Evolutionary conservation across 2,888 invertebrate species (phyloP).

Genomic region (Stenodema calcarata): DNA sequence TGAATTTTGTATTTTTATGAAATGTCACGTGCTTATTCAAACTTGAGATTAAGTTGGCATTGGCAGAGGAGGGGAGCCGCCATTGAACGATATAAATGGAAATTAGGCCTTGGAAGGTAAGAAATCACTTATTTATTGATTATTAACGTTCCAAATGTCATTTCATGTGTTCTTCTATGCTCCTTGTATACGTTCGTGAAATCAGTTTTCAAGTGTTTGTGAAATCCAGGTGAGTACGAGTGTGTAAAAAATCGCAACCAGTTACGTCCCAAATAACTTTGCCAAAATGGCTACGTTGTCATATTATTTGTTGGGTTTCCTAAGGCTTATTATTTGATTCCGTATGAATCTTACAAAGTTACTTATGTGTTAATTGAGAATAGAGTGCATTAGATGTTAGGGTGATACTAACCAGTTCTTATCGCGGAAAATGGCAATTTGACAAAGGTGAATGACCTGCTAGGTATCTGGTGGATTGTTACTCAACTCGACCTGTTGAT

Average conservation of each 20-base stretch:
- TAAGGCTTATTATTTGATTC: not conserved
- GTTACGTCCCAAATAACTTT: conserved; percentile 52
- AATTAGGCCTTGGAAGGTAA: conserved; percentile 55
- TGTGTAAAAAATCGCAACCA: conserved; percentile 46
- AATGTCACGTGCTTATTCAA: conserved; percentile 46
- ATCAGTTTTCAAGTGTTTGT: not conserved
- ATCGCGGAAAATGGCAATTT: conserved; percentile 12
- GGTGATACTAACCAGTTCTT: not conserved
- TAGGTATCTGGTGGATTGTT: conserved; percentile 36
- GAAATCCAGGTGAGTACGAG: not conserved
- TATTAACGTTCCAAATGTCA: not conserved
- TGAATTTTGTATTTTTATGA: not conserved
- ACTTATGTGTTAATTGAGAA: not conserved
- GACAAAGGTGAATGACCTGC: conserved; percentile 54
- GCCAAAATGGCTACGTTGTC: conserved; percentile 56
- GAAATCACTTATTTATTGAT: conserved; percentile 40
- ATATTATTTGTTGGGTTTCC: conserved; percentile 41
- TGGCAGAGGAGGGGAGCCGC: conserved; percentile 52
- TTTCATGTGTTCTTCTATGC: not conserved
- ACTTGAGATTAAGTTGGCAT: conserved; percentile 26
- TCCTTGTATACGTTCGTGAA: not conserved
- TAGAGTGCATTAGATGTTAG: not conserved
- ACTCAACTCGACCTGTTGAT: conserved; percentile 47
- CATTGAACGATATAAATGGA: conserved; percentile 55
- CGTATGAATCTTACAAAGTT: not conserved